A percentile compares a stretch with the other conserved stretches of the same genome.
phyloP scores from a whole-genome alignment of 2,797 vertebrate genomes.

The Sardinella longiceps region DNA sequence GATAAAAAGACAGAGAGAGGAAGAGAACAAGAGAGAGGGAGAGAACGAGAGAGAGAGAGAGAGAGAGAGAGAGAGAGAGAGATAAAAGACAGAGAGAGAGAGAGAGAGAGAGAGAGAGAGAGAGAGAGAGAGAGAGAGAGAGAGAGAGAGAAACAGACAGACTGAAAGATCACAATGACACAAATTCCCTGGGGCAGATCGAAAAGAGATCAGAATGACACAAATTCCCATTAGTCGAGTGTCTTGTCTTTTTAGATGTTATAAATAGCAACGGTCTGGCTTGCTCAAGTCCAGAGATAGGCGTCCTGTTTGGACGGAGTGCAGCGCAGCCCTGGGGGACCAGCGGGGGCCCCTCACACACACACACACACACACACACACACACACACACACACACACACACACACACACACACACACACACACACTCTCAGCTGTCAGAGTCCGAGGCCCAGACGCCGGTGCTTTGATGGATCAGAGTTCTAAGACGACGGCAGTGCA shows the following conservation, averaged over 20 bases:
- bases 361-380: too few relatives aligned
- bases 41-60: not conserved
- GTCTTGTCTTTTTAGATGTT: not conserved
- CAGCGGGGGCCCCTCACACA: not conserved
- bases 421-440: not conserved
- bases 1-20: not conserved
- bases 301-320: not conserved
- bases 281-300: not conserved
- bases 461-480: not conserved
- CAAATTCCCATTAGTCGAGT: constrained; percentile 10
- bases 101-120: not conserved
- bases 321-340: not conserved
- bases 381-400: too few relatives aligned
- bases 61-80: not conserved
- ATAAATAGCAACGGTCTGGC: constrained; percentile 7
- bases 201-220: constrained; percentile 15
- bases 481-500: not conserved
- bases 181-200: constrained; percentile 37
- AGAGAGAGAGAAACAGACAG: not conserved
- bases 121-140: constrained; percentile 3
- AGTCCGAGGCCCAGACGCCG: not conserved
- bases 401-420: too few relatives aligned
- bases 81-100: not conserved
- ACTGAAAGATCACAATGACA: constrained; percentile 7
- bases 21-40: not conserved